Evolutionary conservation across 1,140 invertebrate species (phyloP).

Genomic region (Zophobas atratus): DNA sequence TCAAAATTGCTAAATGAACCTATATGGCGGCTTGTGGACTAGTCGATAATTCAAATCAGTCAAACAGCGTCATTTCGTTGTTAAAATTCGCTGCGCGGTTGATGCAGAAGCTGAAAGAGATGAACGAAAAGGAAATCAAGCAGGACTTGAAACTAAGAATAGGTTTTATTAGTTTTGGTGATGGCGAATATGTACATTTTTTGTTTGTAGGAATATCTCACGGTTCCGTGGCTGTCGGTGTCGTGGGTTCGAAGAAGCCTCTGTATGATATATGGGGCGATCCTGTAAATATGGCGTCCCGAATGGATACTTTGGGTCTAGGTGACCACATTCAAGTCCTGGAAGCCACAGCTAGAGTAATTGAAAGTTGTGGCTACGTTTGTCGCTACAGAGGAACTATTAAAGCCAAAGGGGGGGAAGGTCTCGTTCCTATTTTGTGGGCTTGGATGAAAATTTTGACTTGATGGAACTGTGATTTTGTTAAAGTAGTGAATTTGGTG

Average conservation of each 20-base stretch:
- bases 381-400: conserved; percentile 81
- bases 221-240: conserved; percentile 90
- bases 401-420: conserved; percentile 83
- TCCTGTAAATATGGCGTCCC: conserved; percentile 94
- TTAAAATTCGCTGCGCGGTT: conserved; percentile 72
- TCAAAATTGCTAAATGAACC: conserved; percentile 94
- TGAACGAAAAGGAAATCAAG: conserved; percentile 66
- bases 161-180: conserved; percentile 67
- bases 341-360: conserved; percentile 79
- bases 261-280: conserved; percentile 96
- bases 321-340: conserved; percentile 87
- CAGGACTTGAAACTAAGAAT: conserved; percentile 74
- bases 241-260: conserved; percentile 91
- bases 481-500: too few species aligned
- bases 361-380: conserved; percentile 78
- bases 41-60: conserved; percentile 67
- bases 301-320: conserved; percentile 90
- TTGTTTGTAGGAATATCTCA: conserved; percentile 78
- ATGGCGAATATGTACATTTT: background rate
- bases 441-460: conserved; percentile 76
- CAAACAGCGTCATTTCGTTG: conserved; percentile 50
- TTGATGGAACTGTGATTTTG: conserved; percentile 57
- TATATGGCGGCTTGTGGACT: conserved; percentile 96
- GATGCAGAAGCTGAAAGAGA: conserved; percentile 72
- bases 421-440: conserved; percentile 76